These are phyloP conservation scores for Eretmochelys imbricata DNA, from an alignment of 2,113 vertebrate genomes.

Conservation along the genomic window DNA sequence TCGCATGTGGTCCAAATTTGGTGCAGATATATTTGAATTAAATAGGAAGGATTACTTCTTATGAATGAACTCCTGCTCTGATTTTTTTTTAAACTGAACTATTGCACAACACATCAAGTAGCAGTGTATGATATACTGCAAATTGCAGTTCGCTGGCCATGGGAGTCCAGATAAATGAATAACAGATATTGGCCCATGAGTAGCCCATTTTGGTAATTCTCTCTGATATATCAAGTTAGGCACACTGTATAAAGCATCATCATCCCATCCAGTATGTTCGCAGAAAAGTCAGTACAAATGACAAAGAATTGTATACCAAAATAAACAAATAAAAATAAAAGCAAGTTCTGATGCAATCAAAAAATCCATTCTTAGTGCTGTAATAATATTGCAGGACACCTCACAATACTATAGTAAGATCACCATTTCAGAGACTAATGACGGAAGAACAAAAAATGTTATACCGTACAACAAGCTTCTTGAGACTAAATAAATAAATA, in stretches of 20 bases:
- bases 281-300: not conserved
- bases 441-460: too few species aligned
- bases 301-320: not conserved
- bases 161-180: too few species aligned
- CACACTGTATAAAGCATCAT: accelerated
- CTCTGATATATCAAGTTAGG: not conserved
- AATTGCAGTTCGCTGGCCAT: too few species aligned
- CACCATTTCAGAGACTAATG: too few species aligned
- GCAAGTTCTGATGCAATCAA: not conserved
- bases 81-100: not conserved
- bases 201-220: not conserved
- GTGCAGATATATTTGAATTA: not conserved
- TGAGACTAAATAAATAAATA: too few species aligned
- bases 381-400: not conserved
- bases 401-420: not conserved
- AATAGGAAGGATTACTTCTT: constrained; percentile 22
- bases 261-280: not conserved
- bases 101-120: accelerated
- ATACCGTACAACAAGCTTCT: too few species aligned
- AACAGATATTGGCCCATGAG: not conserved
- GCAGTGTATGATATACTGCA: not conserved
- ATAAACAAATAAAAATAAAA: not conserved
- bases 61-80: not conserved
- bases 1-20: not conserved
- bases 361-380: not conserved